These are phyloP conservation scores for Alosa alosa DNA, from an alignment of 2,113 vertebrate species.

Conservation along the genomic window DNA sequence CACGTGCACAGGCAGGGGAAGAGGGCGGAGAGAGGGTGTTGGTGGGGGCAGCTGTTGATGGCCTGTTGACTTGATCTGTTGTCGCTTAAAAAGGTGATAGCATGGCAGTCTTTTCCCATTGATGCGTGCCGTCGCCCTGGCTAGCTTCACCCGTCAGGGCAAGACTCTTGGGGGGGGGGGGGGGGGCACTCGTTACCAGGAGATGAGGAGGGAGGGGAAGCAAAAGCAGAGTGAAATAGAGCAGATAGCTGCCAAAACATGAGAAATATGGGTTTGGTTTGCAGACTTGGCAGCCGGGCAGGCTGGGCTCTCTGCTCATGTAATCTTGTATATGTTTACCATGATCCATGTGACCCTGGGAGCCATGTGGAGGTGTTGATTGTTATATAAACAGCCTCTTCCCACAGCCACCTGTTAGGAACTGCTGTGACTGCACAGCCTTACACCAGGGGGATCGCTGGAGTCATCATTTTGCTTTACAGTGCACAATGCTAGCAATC, in stretches of 20 bases:
- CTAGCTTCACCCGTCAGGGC: conserved; percentile 19
- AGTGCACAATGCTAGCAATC: neutral
- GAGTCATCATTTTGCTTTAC: neutral
- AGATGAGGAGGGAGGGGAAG: neutral
- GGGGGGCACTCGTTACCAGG: neutral
- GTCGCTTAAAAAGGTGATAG: conserved; percentile 56
- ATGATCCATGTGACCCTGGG: neutral
- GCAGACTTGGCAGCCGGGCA: neutral
- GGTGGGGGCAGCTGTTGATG: conserved; percentile 36
- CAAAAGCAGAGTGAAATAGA: neutral
- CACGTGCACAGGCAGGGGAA: neutral
- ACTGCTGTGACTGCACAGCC: neutral
- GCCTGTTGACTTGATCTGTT: conserved; percentile 51
- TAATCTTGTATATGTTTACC: conserved; percentile 17
- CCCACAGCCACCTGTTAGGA: conserved; percentile 12
- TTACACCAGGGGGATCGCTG: neutral
- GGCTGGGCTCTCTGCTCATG: neutral
- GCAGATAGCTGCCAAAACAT: conserved; percentile 16
- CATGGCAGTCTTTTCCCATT: conserved; percentile 38
- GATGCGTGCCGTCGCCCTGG: conserved; percentile 27
- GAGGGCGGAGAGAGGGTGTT: neutral
- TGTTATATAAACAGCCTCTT: conserved; percentile 10
- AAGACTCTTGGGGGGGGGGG: neutral
- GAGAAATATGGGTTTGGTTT: neutral
- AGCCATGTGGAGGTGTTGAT: conserved; percentile 17